Evolutionary conservation across 2,888 invertebrate genomes (phyloP).

Genomic region (Papilio gigon): DNA sequence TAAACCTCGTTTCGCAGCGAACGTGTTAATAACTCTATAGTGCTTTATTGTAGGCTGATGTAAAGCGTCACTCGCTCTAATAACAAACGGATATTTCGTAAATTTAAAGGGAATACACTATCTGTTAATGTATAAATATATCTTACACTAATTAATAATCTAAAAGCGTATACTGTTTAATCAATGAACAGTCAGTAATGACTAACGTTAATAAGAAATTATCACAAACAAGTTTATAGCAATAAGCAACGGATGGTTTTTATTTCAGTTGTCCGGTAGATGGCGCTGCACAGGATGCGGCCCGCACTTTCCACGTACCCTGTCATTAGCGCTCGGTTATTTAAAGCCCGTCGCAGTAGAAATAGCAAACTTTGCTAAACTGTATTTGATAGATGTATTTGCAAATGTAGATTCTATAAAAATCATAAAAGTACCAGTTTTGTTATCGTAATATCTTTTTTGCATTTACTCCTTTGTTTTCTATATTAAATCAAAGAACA

Average conservation of each 20-base stretch:
- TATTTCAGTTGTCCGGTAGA: slow-evolving; percentile 13
- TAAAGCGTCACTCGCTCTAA: no score
- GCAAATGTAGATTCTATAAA: background rate
- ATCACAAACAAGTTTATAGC: background rate
- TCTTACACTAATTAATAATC: no score
- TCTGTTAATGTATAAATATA: no score
- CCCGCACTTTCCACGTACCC: slow-evolving; percentile 44
- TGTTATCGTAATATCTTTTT: slow-evolving; percentile 1
- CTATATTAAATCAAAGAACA: background rate
- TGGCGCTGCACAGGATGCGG: slow-evolving; percentile 41
- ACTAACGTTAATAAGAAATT: background rate
- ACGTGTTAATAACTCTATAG: no score
- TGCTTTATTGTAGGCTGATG: no score
- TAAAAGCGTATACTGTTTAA: no score
- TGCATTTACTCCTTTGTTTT: background rate
- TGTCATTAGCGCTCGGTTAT: slow-evolving; percentile 45
- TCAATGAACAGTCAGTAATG: no score
- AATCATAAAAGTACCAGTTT: background rate
- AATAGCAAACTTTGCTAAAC: background rate
- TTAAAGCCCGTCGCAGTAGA: slow-evolving; percentile 23
- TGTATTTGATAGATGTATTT: background rate
- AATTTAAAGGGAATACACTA: no score
- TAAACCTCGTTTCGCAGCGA: no score
- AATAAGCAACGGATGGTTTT: slow-evolving; percentile 4
- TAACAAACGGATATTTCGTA: no score